Conservation (phyloP, 2,113 vertebrate species). For the rabbit (Oryctolagus cuniculus) region mOryCun1.1 NC_091445.1:2144501-2145000, state of each 20-base stretch:
- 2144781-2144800: neutral
- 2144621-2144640: neutral
- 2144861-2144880: no score
- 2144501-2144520: constrained; percentile 39
- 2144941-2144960: neutral
- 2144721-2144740: constrained; percentile 40
- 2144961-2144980: neutral
- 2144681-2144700: neutral
- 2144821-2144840: no score
- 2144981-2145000: neutral
- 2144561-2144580: neutral
- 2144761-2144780: constrained; percentile 1
- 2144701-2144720: neutral
- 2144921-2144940: constrained; percentile 46
- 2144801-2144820: neutral
- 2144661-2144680: constrained; percentile 3
- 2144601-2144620: neutral
- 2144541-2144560: neutral
- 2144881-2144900: neutral
- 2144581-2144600: neutral
- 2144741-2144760: neutral
- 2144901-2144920: neutral
- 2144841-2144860: no score
- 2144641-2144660: neutral
- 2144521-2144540: constrained; percentile 40